Evolutionary conservation across 1,140 invertebrate species (phyloP).

Genomic region (Thaumatotibia leucotreta): DNA sequence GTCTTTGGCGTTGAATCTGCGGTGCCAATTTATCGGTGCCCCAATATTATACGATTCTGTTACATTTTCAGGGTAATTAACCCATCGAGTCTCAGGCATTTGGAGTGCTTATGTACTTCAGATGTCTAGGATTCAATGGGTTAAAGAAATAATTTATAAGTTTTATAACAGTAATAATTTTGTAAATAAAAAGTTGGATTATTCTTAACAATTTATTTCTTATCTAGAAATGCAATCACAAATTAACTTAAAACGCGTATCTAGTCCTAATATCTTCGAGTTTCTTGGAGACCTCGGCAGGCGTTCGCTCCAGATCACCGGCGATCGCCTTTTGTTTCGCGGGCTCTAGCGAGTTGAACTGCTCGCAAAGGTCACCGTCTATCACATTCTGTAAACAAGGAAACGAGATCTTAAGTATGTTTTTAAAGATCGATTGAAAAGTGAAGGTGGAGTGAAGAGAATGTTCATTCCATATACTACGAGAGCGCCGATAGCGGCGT

Average conservation of each 20-base stretch:
- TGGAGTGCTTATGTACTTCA: too few relatives aligned
- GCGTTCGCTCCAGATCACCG: constrained; percentile 94
- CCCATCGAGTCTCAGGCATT: too few relatives aligned
- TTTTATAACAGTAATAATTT: too few relatives aligned
- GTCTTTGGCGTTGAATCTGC: too few relatives aligned
- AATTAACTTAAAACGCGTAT: constrained; percentile 90
- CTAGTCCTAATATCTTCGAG: constrained; percentile 95
- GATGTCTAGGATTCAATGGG: too few relatives aligned
- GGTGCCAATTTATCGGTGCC: too few relatives aligned
- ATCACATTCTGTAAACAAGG: constrained; percentile 90
- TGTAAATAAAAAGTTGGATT: not conserved
- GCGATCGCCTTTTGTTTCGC: constrained; percentile 97
- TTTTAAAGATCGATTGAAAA: not conserved
- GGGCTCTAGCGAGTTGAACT: constrained; percentile 97
- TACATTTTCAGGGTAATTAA: too few relatives aligned
- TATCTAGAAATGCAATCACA: constrained; percentile 21
- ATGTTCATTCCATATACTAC: constrained; percentile 65
- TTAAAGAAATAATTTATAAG: too few relatives aligned
- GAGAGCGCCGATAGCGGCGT: constrained; percentile 26
- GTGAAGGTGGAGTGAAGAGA: not conserved
- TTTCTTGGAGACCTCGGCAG: constrained; percentile 97
- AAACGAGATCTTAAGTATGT: not conserved
- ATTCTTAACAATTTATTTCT: constrained; percentile 23
- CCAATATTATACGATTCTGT: too few relatives aligned
- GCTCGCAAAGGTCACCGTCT: constrained; percentile 99